Conservation (phyloP, 2,888 invertebrate genomes). For the Drosophila atripex region DNA sequence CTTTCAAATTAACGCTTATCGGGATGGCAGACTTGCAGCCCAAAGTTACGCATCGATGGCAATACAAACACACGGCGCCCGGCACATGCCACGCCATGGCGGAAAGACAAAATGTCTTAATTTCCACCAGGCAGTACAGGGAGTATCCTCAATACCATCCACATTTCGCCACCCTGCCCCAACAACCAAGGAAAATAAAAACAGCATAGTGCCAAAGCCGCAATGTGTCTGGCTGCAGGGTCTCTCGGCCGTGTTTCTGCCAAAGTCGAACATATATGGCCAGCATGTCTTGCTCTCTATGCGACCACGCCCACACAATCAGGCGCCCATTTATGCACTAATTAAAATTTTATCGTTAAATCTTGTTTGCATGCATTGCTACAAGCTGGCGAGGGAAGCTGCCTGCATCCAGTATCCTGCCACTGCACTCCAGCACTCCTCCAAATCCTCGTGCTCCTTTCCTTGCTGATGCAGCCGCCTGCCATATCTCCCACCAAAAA, state of each 20-base stretch:
- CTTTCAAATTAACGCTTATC: constrained; percentile 47
- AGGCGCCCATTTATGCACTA: constrained; percentile 78
- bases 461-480: background rate
- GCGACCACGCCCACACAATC: constrained; percentile 75
- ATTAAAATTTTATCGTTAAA: constrained; percentile 80
- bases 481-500: constrained; percentile 24
- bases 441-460: no score
- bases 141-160: background rate
- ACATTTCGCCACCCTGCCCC: background rate
- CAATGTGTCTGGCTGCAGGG: constrained; percentile 49
- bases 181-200: constrained; percentile 66
- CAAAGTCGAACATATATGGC: constrained; percentile 26
- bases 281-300: constrained; percentile 53
- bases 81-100: constrained; percentile 21
- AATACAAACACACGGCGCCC: constrained; percentile 20
- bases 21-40: constrained; percentile 20
- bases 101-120: constrained; percentile 69
- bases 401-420: constrained; percentile 11
- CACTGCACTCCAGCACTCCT: background rate
- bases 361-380: constrained; percentile 78
- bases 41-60: constrained; percentile 40
- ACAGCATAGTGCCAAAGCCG: constrained; percentile 68
- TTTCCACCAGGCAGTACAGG: constrained; percentile 53
- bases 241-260: constrained; percentile 24
- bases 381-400: constrained; percentile 62